Conservation (phyloP, 2,113 vertebrate species). For the Mohoua ochrocephala region DNA sequence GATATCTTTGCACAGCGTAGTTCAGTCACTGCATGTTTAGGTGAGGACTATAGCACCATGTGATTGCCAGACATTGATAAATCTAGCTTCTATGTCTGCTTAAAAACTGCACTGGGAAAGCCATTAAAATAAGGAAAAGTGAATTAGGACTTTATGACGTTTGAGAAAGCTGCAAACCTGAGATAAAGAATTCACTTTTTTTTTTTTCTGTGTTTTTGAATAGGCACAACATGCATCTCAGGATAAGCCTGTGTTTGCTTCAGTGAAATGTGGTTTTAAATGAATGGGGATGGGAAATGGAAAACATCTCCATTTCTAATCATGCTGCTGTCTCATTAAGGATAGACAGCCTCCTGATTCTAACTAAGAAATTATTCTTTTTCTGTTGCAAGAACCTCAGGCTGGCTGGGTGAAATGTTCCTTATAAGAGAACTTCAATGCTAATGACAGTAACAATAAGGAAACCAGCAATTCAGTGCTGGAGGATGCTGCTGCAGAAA, state of each 20-base stretch:
- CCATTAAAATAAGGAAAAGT: constrained; percentile 40
- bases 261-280: neutral
- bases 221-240: neutral
- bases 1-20: neutral
- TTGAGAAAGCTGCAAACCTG: constrained; percentile 41
- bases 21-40: neutral
- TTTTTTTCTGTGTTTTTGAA: neutral
- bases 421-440: constrained; percentile 22
- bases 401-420: constrained; percentile 27
- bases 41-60: neutral
- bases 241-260: neutral
- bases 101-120: neutral
- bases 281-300: neutral
- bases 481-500: constrained; percentile 12
- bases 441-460: constrained; percentile 32
- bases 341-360: neutral
- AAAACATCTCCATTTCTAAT: constrained; percentile 16
- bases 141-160: constrained; percentile 30
- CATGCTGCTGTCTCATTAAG: constrained; percentile 7
- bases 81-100: neutral
- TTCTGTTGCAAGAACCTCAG: constrained; percentile 38
- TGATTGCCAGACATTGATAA: neutral
- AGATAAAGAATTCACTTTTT: constrained; percentile 25
- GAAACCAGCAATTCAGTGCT: neutral
- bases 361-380: constrained; percentile 56